Evolutionary conservation across 2,888 invertebrate species (phyloP).

Genomic region (Drosophila peninsularis): DNA sequence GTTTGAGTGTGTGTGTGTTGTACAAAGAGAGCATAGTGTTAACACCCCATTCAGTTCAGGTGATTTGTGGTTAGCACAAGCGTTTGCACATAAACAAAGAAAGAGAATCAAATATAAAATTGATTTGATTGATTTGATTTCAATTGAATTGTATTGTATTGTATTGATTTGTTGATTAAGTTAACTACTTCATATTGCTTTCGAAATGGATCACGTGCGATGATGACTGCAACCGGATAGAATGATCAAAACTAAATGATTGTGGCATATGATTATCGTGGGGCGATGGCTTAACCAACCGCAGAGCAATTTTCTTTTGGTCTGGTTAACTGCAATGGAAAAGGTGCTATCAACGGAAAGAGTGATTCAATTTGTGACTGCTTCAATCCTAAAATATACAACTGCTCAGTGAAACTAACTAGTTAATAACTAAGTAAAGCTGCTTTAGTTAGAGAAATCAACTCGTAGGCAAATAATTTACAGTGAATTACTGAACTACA

Average conservation of each 20-base stretch:
- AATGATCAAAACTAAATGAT: constrained; percentile 32
- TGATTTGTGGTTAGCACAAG: constrained; percentile 61
- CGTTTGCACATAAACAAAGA: constrained; percentile 71
- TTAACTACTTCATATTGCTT: constrained; percentile 35
- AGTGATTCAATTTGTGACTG: constrained; percentile 14
- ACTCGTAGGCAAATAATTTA: background rate
- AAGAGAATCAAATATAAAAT: constrained; percentile 60
- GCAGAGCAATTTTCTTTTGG: constrained; percentile 18
- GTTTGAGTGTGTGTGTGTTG: constrained; percentile 34
- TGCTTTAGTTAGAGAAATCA: background rate
- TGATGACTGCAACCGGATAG: constrained; percentile 22
- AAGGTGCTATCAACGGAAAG: background rate
- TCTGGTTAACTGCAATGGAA: background rate
- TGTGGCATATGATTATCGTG: constrained; percentile 29
- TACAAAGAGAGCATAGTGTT: constrained; percentile 52
- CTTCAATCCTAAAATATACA: background rate
- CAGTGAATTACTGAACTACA: constrained; percentile 1
- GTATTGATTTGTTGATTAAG: constrained; percentile 23
- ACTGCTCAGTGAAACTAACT: background rate
- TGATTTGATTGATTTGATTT: constrained; percentile 14
- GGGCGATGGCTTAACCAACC: constrained; percentile 9
- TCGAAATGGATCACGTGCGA: constrained; percentile 38
- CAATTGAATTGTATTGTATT: constrained; percentile 11
- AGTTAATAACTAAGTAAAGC: background rate
- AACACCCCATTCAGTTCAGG: constrained; percentile 58